A percentile compares a stretch with the other conserved stretches of the same genome.
Conservation (phyloP, 2,888 invertebrate species). For the Epistrophe grossulariae region DNA sequence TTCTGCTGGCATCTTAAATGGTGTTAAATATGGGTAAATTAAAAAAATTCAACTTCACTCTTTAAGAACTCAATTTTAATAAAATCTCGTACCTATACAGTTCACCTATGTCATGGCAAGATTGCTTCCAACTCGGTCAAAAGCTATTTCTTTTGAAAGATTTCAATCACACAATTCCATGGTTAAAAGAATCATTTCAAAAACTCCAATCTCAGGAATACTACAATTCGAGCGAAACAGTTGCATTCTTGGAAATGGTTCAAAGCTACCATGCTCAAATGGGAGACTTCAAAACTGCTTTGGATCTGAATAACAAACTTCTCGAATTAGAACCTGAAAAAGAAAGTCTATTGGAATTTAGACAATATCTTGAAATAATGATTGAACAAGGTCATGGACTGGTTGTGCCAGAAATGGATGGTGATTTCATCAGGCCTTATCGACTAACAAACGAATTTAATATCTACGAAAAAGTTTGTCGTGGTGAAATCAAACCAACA, state of each 20-base stretch:
- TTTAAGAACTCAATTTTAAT: no score
- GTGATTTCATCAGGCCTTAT: not conserved
- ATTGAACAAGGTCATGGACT: constrained; percentile 84
- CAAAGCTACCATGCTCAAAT: constrained; percentile 79
- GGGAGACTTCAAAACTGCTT: constrained; percentile 90
- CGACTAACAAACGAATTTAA: constrained; percentile 76
- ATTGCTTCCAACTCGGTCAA: constrained; percentile 97
- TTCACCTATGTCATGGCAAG: constrained; percentile 90
- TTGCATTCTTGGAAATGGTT: constrained; percentile 81
- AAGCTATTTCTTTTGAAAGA: constrained; percentile 96
- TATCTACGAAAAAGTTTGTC: constrained; percentile 84
- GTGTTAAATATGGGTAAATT: constrained; percentile 91
- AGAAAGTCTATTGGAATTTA: constrained; percentile 92
- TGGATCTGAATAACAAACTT: constrained; percentile 93
- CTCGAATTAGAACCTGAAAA: constrained; percentile 91
- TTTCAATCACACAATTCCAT: constrained; percentile 94
- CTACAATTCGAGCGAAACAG: constrained; percentile 75
- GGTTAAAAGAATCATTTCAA: constrained; percentile 96
- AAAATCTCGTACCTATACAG: constrained; percentile 80
- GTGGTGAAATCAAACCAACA: constrained; percentile 76
- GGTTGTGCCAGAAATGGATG: not conserved
- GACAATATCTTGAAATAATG: constrained; percentile 92
- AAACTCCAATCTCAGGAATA: constrained; percentile 87
- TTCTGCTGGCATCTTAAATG: constrained; percentile 93
- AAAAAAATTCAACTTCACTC: no score